Base-by-base conservation (phyloP, 1,140 invertebrate species). In the Drosophila azteca region DNA sequence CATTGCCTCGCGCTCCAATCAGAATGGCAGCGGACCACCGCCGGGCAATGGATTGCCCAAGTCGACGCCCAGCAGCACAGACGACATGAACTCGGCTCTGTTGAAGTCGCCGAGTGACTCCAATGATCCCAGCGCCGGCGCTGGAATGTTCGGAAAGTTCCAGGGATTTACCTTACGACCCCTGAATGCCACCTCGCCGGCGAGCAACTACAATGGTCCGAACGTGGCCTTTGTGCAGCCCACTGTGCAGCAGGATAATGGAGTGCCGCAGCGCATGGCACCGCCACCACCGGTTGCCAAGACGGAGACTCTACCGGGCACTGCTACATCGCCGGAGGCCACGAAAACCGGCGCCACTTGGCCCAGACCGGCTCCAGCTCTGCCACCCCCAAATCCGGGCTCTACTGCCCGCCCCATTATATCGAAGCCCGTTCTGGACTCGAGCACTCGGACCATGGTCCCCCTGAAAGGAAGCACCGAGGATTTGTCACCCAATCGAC, bases 101-200 rank as follows among this genome's bases (percentile, higher is more conserved):
- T 91, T 94, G 0, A 89, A 90, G 45, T 87, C 93, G 24, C 93
- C 93, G 0, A 92, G 93, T 8, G 91, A 93, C 53, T 92, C 92
- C 41, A 92, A 92, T 6, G 90, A 93, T 15, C 94, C 93, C 50
- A 90, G 93, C 3, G 92, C 94, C 75, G 93, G 93, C 69, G 94
- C 93, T 73, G 65, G 65, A 46, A 94, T 97, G 78, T 96, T 97
- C 80, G 96, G 96, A 0, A 95, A 97, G 67, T 97, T 96, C 92
- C 96, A 96, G 92, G 96, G 96, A 1, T 97, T 97, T 90, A 95
- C 95, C 2, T 93, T 97, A 26, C 94, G 94, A 0, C 96, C 96
- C 0, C 92, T 96, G n/a, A 89, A 83, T 57, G 64, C 81, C 44
- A 70, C 75, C 9, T 75, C 88, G 9, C 89, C 85, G 1, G 63